A percentile compares a stretch with the other conserved stretches of the same genome.
These are phyloP conservation scores for Carassius auratus DNA, from an alignment of 2,113 vertebrate species.

Conservation along the genomic window DNA sequence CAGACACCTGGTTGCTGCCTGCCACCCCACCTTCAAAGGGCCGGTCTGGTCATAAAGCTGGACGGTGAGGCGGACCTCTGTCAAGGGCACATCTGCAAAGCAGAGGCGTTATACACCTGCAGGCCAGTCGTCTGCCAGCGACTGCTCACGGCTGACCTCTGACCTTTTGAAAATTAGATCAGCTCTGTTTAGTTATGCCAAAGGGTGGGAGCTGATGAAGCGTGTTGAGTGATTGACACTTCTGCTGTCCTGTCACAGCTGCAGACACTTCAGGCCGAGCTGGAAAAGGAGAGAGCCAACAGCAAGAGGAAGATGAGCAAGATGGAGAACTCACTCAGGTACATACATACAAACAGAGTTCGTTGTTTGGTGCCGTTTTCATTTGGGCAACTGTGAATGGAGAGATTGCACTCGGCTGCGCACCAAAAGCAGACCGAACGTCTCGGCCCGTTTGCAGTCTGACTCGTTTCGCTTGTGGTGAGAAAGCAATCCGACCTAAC, in stretches of 20 bases:
- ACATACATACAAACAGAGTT: conserved; percentile 5
- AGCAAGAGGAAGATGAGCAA: conserved; percentile 69
- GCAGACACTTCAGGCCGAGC: conserved; percentile 67
- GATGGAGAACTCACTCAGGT: conserved; percentile 77
- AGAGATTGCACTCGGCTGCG: no score
- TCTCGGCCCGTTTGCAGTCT: no score
- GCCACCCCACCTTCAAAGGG: conserved; percentile 49
- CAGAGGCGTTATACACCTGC: conserved; percentile 63
- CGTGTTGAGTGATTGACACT: conserved; percentile 29
- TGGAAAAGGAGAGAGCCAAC: conserved; percentile 70
- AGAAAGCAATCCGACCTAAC: no score
- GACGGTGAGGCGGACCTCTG: conserved; percentile 36
- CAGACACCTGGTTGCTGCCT: conserved; percentile 70
- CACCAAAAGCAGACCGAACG: no score
- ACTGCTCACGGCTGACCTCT: conserved; percentile 51
- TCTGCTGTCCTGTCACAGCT: conserved; percentile 63
- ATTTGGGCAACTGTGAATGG: no score
- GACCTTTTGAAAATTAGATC: conserved; percentile 19
- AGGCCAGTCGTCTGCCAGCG: conserved; percentile 61
- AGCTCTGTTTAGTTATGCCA: background rate
- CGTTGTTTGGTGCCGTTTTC: no score
- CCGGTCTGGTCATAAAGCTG: conserved; percentile 25
- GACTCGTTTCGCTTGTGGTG: no score
- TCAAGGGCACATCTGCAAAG: conserved; percentile 59
- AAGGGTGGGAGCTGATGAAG: background rate